These are phyloP conservation scores for Ganaspis brasiliensis DNA, from an alignment of 2,888 invertebrate genomes.

Conservation along the genomic window DNA sequence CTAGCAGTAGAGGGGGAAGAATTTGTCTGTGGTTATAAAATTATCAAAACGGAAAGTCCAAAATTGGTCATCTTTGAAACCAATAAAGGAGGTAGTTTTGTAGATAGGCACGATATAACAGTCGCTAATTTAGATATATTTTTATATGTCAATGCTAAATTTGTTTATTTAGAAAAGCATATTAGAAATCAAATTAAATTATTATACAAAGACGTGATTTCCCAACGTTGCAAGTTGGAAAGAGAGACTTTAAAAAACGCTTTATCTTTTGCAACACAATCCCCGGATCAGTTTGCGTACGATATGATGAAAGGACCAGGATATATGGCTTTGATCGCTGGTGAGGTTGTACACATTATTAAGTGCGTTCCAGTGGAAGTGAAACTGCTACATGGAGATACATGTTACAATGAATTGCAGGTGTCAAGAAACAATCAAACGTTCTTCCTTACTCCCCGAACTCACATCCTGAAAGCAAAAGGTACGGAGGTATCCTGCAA, in stretches of 20 bases:
- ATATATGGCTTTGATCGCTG: slow-evolving; percentile 62
- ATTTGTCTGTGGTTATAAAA: slow-evolving; percentile 37
- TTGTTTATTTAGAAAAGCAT: slow-evolving; percentile 65
- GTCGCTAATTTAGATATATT: slow-evolving; percentile 53
- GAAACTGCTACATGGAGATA: slow-evolving; percentile 48
- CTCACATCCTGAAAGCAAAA: slow-evolving; percentile 56
- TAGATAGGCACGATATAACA: not conserved
- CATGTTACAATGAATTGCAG: slow-evolving; percentile 64
- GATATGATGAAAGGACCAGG: slow-evolving; percentile 61
- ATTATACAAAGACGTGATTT: slow-evolving; percentile 61
- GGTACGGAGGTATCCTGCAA: slow-evolving; percentile 58
- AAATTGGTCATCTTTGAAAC: slow-evolving; percentile 43
- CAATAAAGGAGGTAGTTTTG: not conserved
- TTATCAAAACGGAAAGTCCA: slow-evolving; percentile 50
- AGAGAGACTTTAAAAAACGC: slow-evolving; percentile 64
- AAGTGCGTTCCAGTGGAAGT: slow-evolving; percentile 63
- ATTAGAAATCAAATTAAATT: slow-evolving; percentile 55
- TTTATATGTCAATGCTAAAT: slow-evolving; percentile 62
- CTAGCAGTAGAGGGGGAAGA: slow-evolving; percentile 43
- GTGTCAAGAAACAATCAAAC: slow-evolving; percentile 42
- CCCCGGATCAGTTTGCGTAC: slow-evolving; percentile 62
- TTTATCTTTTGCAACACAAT: slow-evolving; percentile 59
- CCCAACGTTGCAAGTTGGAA: slow-evolving; percentile 61
- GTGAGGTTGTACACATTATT: slow-evolving; percentile 65
- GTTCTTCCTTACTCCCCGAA: slow-evolving; percentile 59